A percentile compares a stretch with the other conserved stretches of the same genome.
Evolutionary conservation across 2,113 vertebrate genomes (phyloP).

Genomic region (Toxotes chatareus): DNA sequence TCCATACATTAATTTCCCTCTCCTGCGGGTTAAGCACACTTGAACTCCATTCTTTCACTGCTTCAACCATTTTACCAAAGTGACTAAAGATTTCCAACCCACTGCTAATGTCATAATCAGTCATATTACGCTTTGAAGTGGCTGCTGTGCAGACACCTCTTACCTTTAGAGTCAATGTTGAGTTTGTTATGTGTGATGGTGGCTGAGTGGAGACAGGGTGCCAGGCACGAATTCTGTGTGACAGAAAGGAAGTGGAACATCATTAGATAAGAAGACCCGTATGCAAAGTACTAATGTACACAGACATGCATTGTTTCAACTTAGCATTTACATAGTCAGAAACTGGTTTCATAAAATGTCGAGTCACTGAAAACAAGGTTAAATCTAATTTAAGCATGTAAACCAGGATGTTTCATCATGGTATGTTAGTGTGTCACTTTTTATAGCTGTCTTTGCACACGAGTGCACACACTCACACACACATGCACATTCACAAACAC

Average conservation of each 20-base stretch:
- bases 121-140: constrained; percentile 27
- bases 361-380: background rate
- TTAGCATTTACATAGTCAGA: background rate
- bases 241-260: background rate
- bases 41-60: background rate
- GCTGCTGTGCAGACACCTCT: constrained; percentile 9
- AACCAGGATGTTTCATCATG: constrained; percentile 14
- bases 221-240: constrained; percentile 5
- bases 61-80: constrained; percentile 19
- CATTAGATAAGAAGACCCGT: background rate
- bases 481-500: constrained; percentile 28
- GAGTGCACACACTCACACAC: constrained; percentile 16
- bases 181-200: constrained; percentile 14
- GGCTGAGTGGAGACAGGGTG: constrained; percentile 11
- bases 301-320: background rate
- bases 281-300: background rate
- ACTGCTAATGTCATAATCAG: constrained; percentile 40
- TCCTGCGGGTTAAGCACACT: constrained; percentile 24
- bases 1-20: constrained; percentile 17
- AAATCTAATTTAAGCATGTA: constrained; percentile 4
- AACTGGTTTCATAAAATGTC: background rate
- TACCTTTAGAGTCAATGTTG: constrained; percentile 19
- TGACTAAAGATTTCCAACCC: constrained; percentile 33
- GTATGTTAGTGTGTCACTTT: constrained; percentile 21
- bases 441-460: constrained; percentile 8